Base-by-base conservation (phyloP, 2,888 invertebrate genomes). In the Chrysolina oricalcia region DNA sequence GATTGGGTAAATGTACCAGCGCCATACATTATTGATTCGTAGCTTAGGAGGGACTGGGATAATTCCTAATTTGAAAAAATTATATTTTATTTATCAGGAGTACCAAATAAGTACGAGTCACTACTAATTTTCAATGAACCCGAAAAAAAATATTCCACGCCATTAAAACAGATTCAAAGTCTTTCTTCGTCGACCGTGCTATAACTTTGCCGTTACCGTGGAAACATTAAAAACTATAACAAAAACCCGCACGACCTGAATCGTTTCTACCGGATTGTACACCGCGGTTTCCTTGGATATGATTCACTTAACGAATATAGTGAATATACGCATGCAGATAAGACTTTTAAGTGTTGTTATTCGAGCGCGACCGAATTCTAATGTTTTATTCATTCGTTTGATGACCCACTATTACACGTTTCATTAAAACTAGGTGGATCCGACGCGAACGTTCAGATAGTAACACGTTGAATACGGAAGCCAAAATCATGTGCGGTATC, bases 321-420 rank as follows among this genome's bases (percentile, higher is more conserved):
- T n/a, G 11, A 1, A 19, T 19, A 11, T 53, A 53, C 53, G 53
- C 53, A 53, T 53, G 53, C 53, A 53, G 53, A 53, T 53, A 11
- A 53, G 53, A 53, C 53, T 21, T 53, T 53, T 53, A 53, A 21
- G 53, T 53, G 11, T 53, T 53, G 21, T 53, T 53, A 53, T 53
- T 21, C 21, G 13, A 53, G 4, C 21, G 53, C 10, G 21, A 19
- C 53, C 53, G 53, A 53, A 53, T 53, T 53, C 53, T 53, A 53
- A 53, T 53, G 53, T 21, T 53, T 53, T 21, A 53, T 53, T 53
- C 53, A 53, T 53, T 21, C 11, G 5, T 53, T 53, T 21, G 53
- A 11, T 19, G 53, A 53, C 53, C 53, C 53, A 53, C 21, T 53
- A 19, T 53, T 53, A 53, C 19, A 11, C 17, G 53, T 53, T 53